A percentile compares a stretch with the other conserved stretches of the same genome.
These are phyloP conservation scores for Passer domesticus DNA, from an alignment of 2,113 vertebrate genomes.

Conservation along the genomic window DNA sequence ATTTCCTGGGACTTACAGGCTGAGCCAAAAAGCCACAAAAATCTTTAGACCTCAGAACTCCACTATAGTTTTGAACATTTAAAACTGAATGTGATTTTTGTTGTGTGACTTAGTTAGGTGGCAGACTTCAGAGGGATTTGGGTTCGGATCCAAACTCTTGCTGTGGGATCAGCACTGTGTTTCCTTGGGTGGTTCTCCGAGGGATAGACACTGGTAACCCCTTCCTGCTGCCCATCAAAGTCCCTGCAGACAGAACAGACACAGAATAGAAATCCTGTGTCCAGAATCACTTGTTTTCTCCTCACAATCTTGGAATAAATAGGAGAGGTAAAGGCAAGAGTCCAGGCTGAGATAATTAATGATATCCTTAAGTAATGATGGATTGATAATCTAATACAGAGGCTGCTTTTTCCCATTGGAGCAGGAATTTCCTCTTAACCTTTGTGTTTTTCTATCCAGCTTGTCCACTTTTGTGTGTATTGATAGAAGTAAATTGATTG, in stretches of 20 bases:
- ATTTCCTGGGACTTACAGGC: background rate
- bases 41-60: background rate
- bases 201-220: background rate
- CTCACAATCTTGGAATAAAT: background rate
- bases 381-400: background rate
- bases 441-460: background rate
- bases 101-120: background rate
- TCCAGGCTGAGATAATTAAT: background rate
- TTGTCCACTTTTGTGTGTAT: background rate
- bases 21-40: background rate
- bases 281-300: background rate
- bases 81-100: background rate
- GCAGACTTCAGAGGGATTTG: background rate
- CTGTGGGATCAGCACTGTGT: background rate
- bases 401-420: background rate
- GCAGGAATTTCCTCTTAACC: background rate
- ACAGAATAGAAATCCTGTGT: background rate
- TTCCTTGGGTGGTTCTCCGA: fast-evolving
- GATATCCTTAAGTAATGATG: background rate
- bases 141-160: background rate
- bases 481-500: background rate
- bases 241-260: background rate
- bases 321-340: background rate
- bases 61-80: background rate
- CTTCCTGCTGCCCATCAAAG: background rate